Evolutionary conservation across 2,113 vertebrate species (phyloP).

Genomic region (Brachyhypopomus gauderio): DNA sequence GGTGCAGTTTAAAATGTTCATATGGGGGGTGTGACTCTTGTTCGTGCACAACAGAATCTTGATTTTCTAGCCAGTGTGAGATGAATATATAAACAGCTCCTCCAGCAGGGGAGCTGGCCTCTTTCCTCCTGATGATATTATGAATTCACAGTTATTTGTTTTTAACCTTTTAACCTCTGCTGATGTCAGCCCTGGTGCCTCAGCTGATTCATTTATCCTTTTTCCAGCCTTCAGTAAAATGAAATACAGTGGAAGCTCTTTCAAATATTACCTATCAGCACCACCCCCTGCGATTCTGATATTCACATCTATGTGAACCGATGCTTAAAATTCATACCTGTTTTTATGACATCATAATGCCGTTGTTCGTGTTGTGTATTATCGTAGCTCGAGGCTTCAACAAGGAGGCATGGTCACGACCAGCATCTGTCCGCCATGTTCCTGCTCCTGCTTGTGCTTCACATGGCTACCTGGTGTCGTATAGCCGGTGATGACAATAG

Average conservation of each 20-base stretch:
- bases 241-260: neutral
- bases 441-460: constrained; percentile 36
- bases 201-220: neutral
- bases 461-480: constrained; percentile 48
- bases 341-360: too few species aligned
- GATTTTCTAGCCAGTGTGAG: neutral
- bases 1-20: too few species aligned
- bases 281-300: neutral
- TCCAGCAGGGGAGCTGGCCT: neutral
- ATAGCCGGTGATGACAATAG: constrained; percentile 52
- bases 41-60: neutral
- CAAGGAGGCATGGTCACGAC: constrained; percentile 28
- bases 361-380: constrained; percentile 9
- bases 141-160: neutral
- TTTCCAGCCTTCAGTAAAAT: neutral
- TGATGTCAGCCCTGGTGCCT: neutral
- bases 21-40: neutral
- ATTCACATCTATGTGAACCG: too few species aligned
- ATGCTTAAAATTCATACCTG: too few species aligned
- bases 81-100: neutral
- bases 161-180: neutral
- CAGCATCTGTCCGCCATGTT: constrained; percentile 41
- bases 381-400: neutral
- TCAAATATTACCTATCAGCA: neutral
- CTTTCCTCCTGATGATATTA: neutral